These are phyloP conservation scores for Pterobdella sp. DNA, from an alignment of 2,888 invertebrate genomes.

Conservation along the genomic window DNA sequence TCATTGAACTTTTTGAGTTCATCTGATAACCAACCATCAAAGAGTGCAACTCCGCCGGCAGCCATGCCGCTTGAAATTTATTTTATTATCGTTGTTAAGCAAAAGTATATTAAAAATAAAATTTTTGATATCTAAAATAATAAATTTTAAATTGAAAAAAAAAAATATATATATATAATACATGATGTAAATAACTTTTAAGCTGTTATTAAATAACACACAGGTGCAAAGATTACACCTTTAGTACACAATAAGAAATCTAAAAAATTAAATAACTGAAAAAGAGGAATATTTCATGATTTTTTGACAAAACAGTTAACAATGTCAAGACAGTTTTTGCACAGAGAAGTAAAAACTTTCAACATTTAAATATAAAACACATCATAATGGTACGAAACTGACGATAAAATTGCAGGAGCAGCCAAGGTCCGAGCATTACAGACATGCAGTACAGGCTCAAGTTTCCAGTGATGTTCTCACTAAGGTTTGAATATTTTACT, in stretches of 20 bases:
- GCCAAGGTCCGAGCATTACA: constrained; percentile 74
- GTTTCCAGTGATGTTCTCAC: constrained; percentile 61
- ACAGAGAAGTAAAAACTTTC: neutral
- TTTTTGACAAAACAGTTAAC: neutral
- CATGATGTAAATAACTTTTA: no score
- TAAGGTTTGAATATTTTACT: no score
- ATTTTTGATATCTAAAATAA: neutral
- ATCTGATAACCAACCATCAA: neutral
- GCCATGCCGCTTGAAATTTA: neutral
- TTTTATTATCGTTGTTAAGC: neutral
- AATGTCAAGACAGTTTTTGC: constrained; percentile 10
- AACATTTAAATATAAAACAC: neutral
- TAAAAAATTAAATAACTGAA: neutral
- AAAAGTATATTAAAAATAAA: neutral
- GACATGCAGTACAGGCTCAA: constrained; percentile 81
- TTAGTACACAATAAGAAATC: neutral
- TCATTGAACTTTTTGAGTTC: neutral
- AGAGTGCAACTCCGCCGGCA: neutral
- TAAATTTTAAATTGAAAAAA: neutral
- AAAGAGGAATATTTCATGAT: neutral
- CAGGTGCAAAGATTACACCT: neutral
- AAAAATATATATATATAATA: neutral
- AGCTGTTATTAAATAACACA: neutral
- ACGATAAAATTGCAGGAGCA: constrained; percentile 37
- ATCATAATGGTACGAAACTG: neutral